These are phyloP conservation scores for Taxidea taxus DNA, from an alignment of 2,113 vertebrate genomes.

Conservation along the genomic window DNA sequence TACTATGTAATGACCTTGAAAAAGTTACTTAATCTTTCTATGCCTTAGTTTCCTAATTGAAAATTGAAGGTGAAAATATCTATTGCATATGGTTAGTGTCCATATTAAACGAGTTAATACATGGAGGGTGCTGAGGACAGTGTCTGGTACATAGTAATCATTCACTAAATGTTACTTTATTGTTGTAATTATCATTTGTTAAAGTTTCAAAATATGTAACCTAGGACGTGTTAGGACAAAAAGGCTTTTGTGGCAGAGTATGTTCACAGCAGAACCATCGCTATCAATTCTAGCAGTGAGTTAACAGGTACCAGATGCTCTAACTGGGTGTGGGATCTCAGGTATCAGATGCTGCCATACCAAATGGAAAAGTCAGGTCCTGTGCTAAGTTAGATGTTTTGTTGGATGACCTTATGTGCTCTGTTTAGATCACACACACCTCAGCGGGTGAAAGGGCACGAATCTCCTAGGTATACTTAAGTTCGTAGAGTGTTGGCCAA, in stretches of 20 bases:
- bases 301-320: rapidly evolving
- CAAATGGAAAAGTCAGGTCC: neutral
- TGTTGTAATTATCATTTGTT: neutral
- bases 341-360: neutral
- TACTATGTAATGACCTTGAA: neutral
- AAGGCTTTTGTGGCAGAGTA: neutral
- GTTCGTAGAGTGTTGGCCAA: neutral
- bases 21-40: neutral
- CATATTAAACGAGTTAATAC: neutral
- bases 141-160: neutral
- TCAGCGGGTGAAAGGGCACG: neutral
- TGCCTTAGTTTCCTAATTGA: neutral
- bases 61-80: neutral
- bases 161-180: neutral
- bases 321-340: neutral
- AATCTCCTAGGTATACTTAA: neutral
- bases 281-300: neutral
- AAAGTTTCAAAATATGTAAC: constrained; percentile 4
- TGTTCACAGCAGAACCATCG: neutral
- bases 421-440: neutral
- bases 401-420: neutral
- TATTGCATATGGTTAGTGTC: neutral
- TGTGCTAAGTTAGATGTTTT: neutral
- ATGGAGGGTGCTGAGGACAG: neutral
- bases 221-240: neutral